Conservation (phyloP, 2,113 vertebrate species). For the Otocyon megalotis region DNA sequence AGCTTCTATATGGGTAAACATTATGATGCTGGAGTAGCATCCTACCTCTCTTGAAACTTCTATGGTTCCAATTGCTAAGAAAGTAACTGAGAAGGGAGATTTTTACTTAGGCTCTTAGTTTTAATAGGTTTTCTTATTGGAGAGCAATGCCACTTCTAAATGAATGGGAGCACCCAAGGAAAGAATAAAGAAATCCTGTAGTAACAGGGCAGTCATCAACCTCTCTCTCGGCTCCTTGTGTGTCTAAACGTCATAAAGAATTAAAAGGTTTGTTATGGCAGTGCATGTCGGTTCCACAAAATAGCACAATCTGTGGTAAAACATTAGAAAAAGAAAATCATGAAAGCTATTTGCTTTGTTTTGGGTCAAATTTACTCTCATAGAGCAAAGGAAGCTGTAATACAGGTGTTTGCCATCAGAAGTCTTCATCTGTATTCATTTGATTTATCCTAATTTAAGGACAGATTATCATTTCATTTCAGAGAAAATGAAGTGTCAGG, state of each 20-base stretch:
- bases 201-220: neutral
- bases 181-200: neutral
- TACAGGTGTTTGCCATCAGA: neutral
- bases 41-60: neutral
- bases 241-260: neutral
- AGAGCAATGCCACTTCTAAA: neutral
- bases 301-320: neutral
- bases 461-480: neutral
- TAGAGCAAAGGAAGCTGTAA: neutral
- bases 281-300: neutral
- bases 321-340: neutral
- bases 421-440: neutral
- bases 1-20: neutral
- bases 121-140: neutral
- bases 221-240: rapidly evolving
- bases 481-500: neutral
- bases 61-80: neutral
- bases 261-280: neutral
- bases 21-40: neutral
- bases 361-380: neutral
- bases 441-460: neutral
- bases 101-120: neutral
- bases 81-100: neutral
- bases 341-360: neutral
- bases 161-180: neutral